Base-by-base conservation (phyloP, 2,797 vertebrate genomes). In the Lepilemur ruficaudatus region DNA sequence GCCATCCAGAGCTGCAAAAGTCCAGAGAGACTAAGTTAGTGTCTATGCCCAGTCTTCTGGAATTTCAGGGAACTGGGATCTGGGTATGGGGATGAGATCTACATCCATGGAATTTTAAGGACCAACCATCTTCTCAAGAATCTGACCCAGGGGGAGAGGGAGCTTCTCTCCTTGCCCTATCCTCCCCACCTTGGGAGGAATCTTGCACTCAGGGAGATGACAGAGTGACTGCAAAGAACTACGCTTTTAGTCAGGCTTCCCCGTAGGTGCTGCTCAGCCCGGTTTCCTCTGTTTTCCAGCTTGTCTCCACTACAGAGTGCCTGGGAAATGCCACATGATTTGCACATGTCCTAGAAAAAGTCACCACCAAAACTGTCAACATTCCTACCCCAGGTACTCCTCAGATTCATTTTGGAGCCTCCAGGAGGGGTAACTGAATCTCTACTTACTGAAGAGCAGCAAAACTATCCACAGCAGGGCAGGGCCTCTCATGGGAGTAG, bases 381-480 rank as follows among this genome's bases (percentile, higher is more conserved):
- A 4, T 70, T 25, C 4, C 61, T 5, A 46, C 0, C 5, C 23
- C 69, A 43, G 20, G 38, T 14, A 0, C 23, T 79, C 25, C n/a
- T 46, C 50, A 28, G 12, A 48, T 41, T 61, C 52, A 81, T 48
- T 35, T 78, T 82, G 10, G 35, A 20, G 41, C 65, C 48, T 32
- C 11, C 1, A 10, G 14, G 4, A 32, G 11, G 17, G 5, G 2
- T 73, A 48, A 17, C 25, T 9, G 6, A 35, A 15, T 4, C 15
- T 52, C 8, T 91, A 96, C 97, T 98, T 96, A 98, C 97, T 57
- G 4, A 91, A 93, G 12, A 97, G 10, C 35, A 95, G 41, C 43
- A 87, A 14, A 1, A 15, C n/a, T 30, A 46, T 15, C 75, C 95
- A 95, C 18, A 97, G 91, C 43, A 92, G 35, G 4, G 20, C 4